phyloP scores from a whole-genome alignment of 2,888 invertebrate species.

The Eilema griseolum region DNA sequence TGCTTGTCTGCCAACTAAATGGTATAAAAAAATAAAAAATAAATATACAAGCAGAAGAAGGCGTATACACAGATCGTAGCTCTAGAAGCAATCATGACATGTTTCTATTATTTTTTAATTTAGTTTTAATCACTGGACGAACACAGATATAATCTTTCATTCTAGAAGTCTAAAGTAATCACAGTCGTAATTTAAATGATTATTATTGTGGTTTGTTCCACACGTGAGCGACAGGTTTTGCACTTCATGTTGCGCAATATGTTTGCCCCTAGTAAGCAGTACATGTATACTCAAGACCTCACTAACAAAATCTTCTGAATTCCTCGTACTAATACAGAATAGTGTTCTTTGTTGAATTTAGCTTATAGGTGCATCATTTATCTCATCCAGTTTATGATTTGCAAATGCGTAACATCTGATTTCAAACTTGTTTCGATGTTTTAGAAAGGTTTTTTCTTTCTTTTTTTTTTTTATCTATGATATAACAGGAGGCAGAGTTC shows the following conservation, averaged over 20 bases:
- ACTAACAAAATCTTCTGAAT: not conserved
- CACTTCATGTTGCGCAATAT: not conserved
- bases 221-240: not conserved
- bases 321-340: not conserved
- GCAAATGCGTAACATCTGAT: too few relatives aligned
- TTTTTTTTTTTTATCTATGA: too few relatives aligned
- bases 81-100: not conserved
- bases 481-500: too few relatives aligned
- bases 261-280: not conserved
- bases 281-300: not conserved
- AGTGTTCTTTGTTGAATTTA: too few relatives aligned
- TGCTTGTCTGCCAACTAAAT: too few relatives aligned
- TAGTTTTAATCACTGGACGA: not conserved
- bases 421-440: too few relatives aligned
- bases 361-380: too few relatives aligned
- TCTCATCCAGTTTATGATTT: too few relatives aligned
- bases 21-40: too few relatives aligned
- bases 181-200: constrained; percentile 13
- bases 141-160: not conserved
- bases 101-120: not conserved
- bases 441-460: too few relatives aligned
- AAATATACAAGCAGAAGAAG: too few relatives aligned
- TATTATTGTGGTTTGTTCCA: not conserved
- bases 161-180: not conserved
- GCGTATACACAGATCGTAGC: not conserved